A percentile compares a stretch with the other conserved stretches of the same genome.
phyloP scores from a whole-genome alignment of 2,113 vertebrate species.

The Onychorhynchus coronatus region DNA sequence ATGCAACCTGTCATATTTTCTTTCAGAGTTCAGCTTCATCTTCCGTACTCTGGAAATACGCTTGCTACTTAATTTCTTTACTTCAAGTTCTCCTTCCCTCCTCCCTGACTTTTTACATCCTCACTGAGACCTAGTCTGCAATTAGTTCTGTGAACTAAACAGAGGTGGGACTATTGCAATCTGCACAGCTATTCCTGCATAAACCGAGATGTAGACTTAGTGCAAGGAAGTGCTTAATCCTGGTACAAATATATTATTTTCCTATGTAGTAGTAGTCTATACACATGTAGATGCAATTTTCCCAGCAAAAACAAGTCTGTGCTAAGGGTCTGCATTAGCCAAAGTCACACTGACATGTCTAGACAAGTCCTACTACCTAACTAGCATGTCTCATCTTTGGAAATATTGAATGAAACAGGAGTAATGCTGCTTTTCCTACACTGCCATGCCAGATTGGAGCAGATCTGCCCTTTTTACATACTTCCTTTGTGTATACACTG shows the following conservation, averaged over 20 bases:
- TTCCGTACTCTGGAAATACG: not conserved
- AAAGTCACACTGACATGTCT: not conserved
- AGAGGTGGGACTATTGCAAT: not conserved
- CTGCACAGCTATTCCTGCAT: not conserved
- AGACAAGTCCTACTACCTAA: not conserved
- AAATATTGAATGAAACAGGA: not conserved
- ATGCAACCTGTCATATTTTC: not conserved
- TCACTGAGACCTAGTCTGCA: not conserved
- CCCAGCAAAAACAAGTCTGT: not conserved
- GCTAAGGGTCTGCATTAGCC: not conserved
- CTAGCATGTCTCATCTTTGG: not conserved
- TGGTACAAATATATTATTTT: not conserved
- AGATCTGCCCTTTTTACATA: not conserved
- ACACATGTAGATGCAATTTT: not conserved
- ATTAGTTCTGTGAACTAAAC: not conserved
- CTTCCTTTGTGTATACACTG: not conserved
- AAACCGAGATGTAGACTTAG: not conserved
- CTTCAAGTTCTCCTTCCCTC: not conserved
- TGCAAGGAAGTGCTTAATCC: not conserved
- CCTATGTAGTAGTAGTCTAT: not conserved
- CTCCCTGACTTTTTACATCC: not conserved
- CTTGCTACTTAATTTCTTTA: not conserved
- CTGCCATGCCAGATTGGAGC: not conserved
- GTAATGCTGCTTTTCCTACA: not conserved
- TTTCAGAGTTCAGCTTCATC: not conserved